A percentile compares a stretch with the other conserved stretches of the same genome.
These are phyloP conservation scores for Drosophila asahinai DNA, from an alignment of 1,140 invertebrate genomes.

Conservation along the genomic window DNA sequence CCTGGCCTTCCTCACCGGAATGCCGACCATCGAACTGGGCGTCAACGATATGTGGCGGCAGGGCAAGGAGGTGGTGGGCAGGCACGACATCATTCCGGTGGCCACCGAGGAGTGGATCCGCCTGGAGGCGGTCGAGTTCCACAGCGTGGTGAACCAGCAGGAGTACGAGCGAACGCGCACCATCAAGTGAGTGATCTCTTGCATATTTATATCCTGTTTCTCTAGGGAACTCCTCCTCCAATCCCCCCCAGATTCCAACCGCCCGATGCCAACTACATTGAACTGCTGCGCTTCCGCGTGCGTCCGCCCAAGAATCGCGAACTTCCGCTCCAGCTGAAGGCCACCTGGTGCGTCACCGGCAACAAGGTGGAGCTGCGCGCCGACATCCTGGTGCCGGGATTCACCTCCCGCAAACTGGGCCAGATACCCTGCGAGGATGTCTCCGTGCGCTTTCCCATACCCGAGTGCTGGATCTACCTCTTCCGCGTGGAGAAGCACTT, in stretches of 20 bases:
- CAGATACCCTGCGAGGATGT: slow-evolving; percentile 99
- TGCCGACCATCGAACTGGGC: slow-evolving; percentile 98
- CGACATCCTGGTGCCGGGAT: slow-evolving; percentile 98
- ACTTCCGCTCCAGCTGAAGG: slow-evolving; percentile 97
- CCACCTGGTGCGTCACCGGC: slow-evolving; percentile 93
- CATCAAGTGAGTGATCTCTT: slow-evolving; percentile 89
- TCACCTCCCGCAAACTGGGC: slow-evolving; percentile 96
- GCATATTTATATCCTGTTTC: no score
- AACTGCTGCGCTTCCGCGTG: slow-evolving; percentile 98
- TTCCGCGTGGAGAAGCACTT: slow-evolving; percentile 99
- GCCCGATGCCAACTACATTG: slow-evolving; percentile 99
- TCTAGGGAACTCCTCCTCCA: no score
- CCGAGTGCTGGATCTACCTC: slow-evolving; percentile 99
- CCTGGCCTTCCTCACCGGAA: slow-evolving; percentile 95
- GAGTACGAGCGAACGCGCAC: slow-evolving; percentile 96
- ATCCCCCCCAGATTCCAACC: slow-evolving; percentile 94
- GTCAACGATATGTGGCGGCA: slow-evolving; percentile 98
- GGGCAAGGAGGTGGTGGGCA: slow-evolving; percentile 99
- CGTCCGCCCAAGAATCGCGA: slow-evolving; percentile 98
- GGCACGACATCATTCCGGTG: slow-evolving; percentile 99
- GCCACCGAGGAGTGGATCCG: slow-evolving; percentile 99
- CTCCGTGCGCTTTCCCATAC: slow-evolving; percentile 97
- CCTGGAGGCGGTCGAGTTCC: slow-evolving; percentile 97
- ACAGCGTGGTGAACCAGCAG: slow-evolving; percentile 95
- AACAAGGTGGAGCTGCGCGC: slow-evolving; percentile 96